These are phyloP conservation scores for Equus quagga DNA, from an alignment of 2,113 vertebrate species.

Conservation along the genomic window DNA sequence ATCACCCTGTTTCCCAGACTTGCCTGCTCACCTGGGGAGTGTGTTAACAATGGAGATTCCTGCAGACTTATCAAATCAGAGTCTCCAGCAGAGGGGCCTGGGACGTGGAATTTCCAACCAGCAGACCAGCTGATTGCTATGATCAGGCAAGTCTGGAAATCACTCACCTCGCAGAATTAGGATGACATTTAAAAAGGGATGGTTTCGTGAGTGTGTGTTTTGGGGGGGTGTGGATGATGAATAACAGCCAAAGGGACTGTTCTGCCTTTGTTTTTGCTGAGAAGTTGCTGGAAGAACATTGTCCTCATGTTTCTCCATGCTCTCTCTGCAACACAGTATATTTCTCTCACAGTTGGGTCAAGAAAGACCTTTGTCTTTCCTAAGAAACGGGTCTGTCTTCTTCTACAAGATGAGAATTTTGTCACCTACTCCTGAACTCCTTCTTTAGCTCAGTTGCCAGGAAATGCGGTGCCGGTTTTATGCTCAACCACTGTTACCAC, in stretches of 20 bases:
- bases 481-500: fast-evolving
- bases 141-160: neutral
- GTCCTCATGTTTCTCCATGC: neutral
- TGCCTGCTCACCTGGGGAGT: neutral
- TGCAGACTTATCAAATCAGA: neutral
- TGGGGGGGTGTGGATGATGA: neutral
- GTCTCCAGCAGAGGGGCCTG: neutral
- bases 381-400: neutral
- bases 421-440: neutral
- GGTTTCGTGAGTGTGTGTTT: neutral
- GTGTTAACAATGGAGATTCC: neutral
- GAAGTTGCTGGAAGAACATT: neutral
- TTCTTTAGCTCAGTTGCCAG: neutral
- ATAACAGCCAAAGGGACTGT: neutral
- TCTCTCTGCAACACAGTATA: neutral
- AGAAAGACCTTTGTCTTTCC: neutral
- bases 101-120: neutral
- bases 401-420: neutral
- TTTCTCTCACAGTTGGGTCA: neutral
- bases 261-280: neutral
- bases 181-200: neutral
- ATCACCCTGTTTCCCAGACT: neutral
- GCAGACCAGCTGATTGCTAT: neutral
- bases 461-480: neutral
- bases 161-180: neutral